These are phyloP conservation scores for Mugil cephalus DNA, from an alignment of 2,113 vertebrate species.

Conservation along the genomic window DNA sequence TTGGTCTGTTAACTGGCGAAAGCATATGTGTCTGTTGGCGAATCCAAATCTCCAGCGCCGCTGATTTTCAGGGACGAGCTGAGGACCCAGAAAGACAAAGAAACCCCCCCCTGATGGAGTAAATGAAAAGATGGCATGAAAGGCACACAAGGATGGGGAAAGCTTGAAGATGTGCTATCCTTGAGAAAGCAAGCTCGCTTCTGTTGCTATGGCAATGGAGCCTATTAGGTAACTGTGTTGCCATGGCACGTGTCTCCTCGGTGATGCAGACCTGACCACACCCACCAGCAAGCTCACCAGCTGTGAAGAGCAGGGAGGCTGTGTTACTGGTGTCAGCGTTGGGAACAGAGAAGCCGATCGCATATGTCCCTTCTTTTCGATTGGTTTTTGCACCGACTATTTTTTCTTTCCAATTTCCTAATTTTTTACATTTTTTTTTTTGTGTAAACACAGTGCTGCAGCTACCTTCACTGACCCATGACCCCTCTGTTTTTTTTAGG, in stretches of 20 bases:
- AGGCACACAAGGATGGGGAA: constrained; percentile 60
- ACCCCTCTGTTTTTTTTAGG: constrained; percentile 78
- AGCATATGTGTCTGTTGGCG: constrained; percentile 41
- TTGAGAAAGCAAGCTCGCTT: constrained; percentile 83
- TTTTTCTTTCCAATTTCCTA: constrained; percentile 34
- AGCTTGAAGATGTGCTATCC: constrained; percentile 79
- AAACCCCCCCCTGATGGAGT: constrained; percentile 25
- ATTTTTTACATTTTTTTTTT: constrained; percentile 33
- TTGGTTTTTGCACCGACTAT: constrained; percentile 5
- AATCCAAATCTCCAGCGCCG: constrained; percentile 25
- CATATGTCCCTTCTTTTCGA: neutral
- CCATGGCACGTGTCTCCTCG: constrained; percentile 84
- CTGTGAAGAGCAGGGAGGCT: constrained; percentile 69
- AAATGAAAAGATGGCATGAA: constrained; percentile 48
- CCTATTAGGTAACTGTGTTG: constrained; percentile 86
- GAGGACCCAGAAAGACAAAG: constrained; percentile 46
- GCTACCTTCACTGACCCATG: constrained; percentile 61
- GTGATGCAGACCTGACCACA: constrained; percentile 84
- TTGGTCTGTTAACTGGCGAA: constrained; percentile 38
- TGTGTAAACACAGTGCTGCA: neutral
- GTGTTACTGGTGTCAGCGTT: constrained; percentile 52
- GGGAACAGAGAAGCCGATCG: constrained; percentile 27
- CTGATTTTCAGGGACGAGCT: constrained; percentile 15
- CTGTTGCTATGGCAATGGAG: constrained; percentile 82
- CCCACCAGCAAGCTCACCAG: constrained; percentile 78